These are phyloP conservation scores for Temnothorax ravouxi DNA, from an alignment of 2,888 invertebrate genomes.

Conservation along the genomic window DNA sequence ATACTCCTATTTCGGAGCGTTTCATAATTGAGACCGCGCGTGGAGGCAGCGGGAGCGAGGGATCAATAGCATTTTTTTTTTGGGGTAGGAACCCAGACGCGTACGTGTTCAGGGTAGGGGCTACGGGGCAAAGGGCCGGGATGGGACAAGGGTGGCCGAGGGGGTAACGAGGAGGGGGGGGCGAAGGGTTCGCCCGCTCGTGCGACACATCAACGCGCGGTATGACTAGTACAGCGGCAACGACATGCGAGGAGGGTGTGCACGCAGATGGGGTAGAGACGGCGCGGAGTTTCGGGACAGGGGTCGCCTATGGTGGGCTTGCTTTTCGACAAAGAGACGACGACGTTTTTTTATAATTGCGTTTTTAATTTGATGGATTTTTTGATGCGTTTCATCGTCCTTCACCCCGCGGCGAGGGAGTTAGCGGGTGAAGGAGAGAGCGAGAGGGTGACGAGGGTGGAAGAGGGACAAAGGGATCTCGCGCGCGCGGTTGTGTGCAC, in stretches of 20 bases:
- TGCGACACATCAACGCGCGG: constrained; percentile 54
- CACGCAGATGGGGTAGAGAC: constrained; percentile 41
- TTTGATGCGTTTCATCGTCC: constrained; percentile 82
- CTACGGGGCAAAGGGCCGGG: constrained; percentile 52
- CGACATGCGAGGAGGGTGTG: constrained; percentile 55
- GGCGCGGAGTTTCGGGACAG: constrained; percentile 28
- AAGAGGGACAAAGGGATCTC: constrained; percentile 25
- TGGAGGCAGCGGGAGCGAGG: constrained; percentile 58
- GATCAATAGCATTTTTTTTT: constrained; percentile 81
- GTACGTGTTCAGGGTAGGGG: constrained; percentile 71
- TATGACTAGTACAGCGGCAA: constrained; percentile 61
- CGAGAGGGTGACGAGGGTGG: constrained; percentile 13
- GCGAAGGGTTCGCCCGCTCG: constrained; percentile 51
- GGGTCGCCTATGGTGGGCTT: constrained; percentile 73
- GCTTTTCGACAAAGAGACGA: constrained; percentile 83
- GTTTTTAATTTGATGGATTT: constrained; percentile 86
- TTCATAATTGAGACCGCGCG: constrained; percentile 83
- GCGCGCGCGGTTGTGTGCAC: constrained; percentile 61
- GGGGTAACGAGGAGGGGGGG: constrained; percentile 33
- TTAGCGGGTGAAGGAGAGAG: constrained; percentile 39
- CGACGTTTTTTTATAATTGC: constrained; percentile 85
- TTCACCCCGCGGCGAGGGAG: constrained; percentile 65
- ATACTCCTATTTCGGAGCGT: constrained; percentile 82
- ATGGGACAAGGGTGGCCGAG: constrained; percentile 28
- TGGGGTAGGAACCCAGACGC: constrained; percentile 77